Percentiles rank a stretch among this genome's conserved stretches.
phyloP scores from a whole-genome alignment of 37 sponge, comb jelly and placozoan genomes.

The Chondrilla cf. caribensis region DNA sequence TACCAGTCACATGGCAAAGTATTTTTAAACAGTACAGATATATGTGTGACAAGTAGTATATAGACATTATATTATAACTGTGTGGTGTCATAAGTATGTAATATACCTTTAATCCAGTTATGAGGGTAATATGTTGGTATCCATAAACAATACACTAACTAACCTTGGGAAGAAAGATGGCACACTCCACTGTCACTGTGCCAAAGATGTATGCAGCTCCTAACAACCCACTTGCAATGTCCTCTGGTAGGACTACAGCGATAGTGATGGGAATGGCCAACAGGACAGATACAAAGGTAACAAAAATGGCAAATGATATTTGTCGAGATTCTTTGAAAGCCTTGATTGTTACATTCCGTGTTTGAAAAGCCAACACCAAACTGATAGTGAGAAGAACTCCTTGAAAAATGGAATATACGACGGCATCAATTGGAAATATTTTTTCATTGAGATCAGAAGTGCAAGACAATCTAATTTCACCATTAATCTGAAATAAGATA shows the following conservation, averaged over 20 bases:
- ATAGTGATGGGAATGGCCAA: background rate
- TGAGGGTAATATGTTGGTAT: no score
- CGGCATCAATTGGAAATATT: background rate
- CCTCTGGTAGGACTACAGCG: background rate
- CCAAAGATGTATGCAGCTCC: background rate
- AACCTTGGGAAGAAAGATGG: slow-evolving; percentile 10
- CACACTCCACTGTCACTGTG: background rate
- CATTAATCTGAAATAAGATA: background rate
- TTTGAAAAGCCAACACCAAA: background rate
- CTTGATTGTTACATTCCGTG: background rate
- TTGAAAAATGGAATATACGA: background rate
- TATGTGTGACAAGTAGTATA: no score
- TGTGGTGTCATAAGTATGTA: no score
- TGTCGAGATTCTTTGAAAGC: slow-evolving; percentile 8
- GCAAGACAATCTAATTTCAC: background rate
- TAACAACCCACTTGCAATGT: background rate
- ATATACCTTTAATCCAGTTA: no score
- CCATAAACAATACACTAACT: no score
- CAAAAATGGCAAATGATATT: background rate
- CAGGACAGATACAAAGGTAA: background rate
- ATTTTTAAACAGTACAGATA: no score
- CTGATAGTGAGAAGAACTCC: background rate
- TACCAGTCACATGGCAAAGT: no score
- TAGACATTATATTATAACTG: no score
- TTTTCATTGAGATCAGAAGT: background rate